Base-by-base conservation (phyloP, 2,888 invertebrate species). In the Nycteola revayana region DNA sequence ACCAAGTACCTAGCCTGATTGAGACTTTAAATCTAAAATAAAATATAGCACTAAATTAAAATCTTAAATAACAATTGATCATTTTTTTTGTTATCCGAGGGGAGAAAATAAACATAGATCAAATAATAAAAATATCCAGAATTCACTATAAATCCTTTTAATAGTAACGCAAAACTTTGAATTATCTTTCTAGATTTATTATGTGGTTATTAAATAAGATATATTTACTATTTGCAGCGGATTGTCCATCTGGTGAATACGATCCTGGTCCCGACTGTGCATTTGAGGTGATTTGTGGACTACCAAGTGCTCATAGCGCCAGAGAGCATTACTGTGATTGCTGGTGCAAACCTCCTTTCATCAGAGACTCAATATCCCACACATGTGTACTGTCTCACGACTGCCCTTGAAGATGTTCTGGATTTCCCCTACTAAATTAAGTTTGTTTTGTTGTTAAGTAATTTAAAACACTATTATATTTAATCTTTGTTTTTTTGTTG, bases 291-390 rank as follows among this genome's bases (percentile, higher is more conserved):
- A 74, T 74, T 32, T 74, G 73, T 32, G 52, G 57, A 0, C n/a
- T 41, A 0, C 60, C 56, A 3, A 64, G 65, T 28, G 60, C 66
- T 0, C 75, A 75, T 36, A 32, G 58, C 1, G 49, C 36, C 20
- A 55, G 72, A 6, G 32, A 26, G 1, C 73, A 74, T 36, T 74
- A 72, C 46, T 74, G 75, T 32, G 73, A 74, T 42, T 75, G 75
- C 38, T 75, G 75, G 75, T 75, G 75, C 33, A 60, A 57, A 7
- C 60, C 68, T 1, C 67, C 66, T 7, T 55, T 66, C 1, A 23
- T 53, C 10, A 51, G 75, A 25, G 60, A 74, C 28, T 31, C 55
- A 0, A 37, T 47, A 1, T 47, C 66, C 0, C 36, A 57, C 3
- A 32, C 55, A 5, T 74, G 74, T 28, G 74, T 74, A 1, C 17